Conservation (phyloP, 2,888 invertebrate genomes). For the Xanthia icteritia region DNA sequence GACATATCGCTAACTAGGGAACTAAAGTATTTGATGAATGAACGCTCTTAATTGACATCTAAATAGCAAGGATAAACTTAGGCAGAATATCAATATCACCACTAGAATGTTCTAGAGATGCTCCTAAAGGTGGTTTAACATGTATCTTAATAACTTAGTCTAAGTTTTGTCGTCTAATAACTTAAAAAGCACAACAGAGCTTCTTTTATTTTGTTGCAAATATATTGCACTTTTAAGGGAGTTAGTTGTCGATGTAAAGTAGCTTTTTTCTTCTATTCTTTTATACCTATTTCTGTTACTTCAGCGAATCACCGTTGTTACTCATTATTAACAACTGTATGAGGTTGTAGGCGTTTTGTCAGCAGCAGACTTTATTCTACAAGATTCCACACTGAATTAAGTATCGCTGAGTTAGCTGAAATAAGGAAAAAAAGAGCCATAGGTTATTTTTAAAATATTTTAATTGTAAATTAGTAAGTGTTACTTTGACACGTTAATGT, state of each 20-base stretch:
- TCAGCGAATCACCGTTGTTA: constrained; percentile 1
- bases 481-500: constrained; percentile 35
- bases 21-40: no score
- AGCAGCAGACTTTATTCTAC: background rate
- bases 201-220: constrained; percentile 38
- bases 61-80: background rate
- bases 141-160: background rate
- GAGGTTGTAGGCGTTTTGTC: background rate
- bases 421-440: constrained; percentile 34
- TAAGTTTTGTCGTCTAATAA: background rate
- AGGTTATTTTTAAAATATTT: constrained; percentile 33
- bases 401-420: constrained; percentile 24
- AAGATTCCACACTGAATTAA: background rate
- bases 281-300: background rate
- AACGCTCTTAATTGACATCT: no score
- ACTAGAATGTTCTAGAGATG: background rate
- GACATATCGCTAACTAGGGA: no score
- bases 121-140: background rate
- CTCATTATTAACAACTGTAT: background rate
- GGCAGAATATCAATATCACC: background rate
- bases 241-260: constrained; percentile 40
- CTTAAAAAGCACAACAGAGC: no score
- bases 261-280: constrained; percentile 46
- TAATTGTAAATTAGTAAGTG: constrained; percentile 48
- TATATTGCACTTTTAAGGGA: constrained; percentile 3